phyloP scores from a whole-genome alignment of 2,888 invertebrate species.

The Aporophyla lueneburgensis region DNA sequence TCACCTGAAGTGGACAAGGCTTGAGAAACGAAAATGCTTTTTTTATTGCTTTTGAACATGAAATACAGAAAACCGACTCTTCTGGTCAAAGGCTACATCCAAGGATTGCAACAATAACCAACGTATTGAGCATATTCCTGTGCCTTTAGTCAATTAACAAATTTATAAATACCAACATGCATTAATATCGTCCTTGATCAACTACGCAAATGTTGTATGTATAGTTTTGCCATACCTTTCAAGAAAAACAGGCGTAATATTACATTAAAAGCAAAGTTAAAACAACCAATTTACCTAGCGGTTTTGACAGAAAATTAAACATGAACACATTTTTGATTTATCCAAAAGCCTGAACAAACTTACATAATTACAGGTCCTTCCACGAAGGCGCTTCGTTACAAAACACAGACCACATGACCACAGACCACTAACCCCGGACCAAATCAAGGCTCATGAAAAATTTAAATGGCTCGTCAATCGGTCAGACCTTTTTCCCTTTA shows the following conservation, averaged over 20 bases:
- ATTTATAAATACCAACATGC: not conserved
- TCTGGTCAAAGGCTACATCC: not conserved
- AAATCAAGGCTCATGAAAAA: slow-evolving; percentile 51
- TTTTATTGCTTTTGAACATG: not conserved
- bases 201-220: not conserved
- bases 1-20: not conserved
- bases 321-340: slow-evolving; percentile 7
- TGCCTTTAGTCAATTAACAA: not conserved
- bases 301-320: slow-evolving; percentile 8
- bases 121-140: too few species aligned
- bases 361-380: not conserved
- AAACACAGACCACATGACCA: slow-evolving; percentile 16
- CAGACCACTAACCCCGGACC: slow-evolving; percentile 13
- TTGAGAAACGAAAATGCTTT: not conserved
- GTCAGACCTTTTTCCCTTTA: slow-evolving; percentile 39
- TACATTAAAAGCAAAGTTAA: not conserved
- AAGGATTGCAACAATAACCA: not conserved
- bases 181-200: not conserved
- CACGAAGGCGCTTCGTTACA: not conserved
- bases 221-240: not conserved
- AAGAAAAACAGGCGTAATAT: not conserved
- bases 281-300: not conserved
- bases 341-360: slow-evolving; percentile 18
- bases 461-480: slow-evolving; percentile 39
- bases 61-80: not conserved